These are phyloP conservation scores for Phalacrocorax pelagicus DNA, from an alignment of 2,113 vertebrate genomes.

Conservation along the genomic window DNA sequence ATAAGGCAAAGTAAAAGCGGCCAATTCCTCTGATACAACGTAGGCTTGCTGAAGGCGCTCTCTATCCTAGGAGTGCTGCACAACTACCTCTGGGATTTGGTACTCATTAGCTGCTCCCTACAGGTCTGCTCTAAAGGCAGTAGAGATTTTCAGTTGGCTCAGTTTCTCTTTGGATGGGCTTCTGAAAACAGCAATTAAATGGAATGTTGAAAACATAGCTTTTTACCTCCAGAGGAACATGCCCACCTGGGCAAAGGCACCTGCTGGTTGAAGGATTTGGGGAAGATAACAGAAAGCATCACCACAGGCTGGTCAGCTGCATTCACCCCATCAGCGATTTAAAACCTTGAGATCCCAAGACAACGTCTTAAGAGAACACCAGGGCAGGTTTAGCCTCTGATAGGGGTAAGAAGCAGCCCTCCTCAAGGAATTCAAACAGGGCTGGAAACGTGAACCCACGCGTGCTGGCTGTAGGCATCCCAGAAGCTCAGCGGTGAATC, in stretches of 20 bases:
- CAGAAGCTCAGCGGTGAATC: neutral
- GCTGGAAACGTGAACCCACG: neutral
- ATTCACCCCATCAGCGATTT: accelerated
- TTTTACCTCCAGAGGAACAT: neutral
- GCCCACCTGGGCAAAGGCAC: neutral
- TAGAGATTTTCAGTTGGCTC: neutral
- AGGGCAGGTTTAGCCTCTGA: neutral
- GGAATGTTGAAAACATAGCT: neutral
- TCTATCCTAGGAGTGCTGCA: neutral
- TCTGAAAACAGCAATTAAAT: neutral
- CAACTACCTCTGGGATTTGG: neutral
- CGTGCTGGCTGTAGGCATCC: accelerated
- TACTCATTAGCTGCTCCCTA: neutral
- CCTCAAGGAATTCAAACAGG: neutral
- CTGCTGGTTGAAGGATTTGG: neutral
- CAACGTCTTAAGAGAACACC: neutral
- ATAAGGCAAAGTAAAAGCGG: neutral
- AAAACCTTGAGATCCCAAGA: neutral
- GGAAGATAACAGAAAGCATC: neutral
- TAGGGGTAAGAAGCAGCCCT: neutral
- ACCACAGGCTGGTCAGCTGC: too few relatives aligned
- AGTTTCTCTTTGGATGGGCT: accelerated
- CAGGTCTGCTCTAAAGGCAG: neutral
- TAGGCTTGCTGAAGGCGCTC: neutral
- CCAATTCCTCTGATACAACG: neutral